Base-by-base conservation (phyloP, 2,113 vertebrate genomes). In the Microcebus murinus region DNA sequence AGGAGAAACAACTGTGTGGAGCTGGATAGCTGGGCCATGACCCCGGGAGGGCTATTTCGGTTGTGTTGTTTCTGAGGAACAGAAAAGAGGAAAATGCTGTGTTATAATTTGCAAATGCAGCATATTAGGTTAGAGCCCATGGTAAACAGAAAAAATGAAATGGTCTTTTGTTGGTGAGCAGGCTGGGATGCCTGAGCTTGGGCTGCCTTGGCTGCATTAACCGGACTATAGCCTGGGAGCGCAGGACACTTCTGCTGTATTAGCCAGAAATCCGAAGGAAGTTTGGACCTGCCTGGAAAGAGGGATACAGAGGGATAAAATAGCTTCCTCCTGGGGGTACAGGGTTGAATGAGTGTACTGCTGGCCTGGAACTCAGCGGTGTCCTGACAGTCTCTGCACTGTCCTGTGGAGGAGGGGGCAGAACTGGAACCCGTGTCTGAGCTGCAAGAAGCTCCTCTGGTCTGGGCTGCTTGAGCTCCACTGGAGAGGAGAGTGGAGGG, bases 251-350 rank as follows among this genome's bases (percentile, higher is more conserved):
- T 65, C 52, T 55, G 45, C 45, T 48, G 4, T 11, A 7, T 12
- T 15, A 5, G 6, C 42, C 42, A 45, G 6, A 45, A 45, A 45
- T 45, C 42, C 1, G 42, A 45, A 45, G 42, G 42, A n/a, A 23
- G 12, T 36, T 21, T 61, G 65, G 39, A 17, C 18, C 34, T 34
- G n/a, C 29, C 27, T 57, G 50, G n/a, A 10, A 21, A 68, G 8
- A n/a, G 20, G 14, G 27, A 7, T 21, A n/a, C 25, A 63, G 61
- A 63, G 65, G 15, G 65, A 18, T 29, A n/a, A 29, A 71, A 2
- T 25, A 45, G 7, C 18, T 52, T 5, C 4, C 15, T 1, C 4
- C 4, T 7, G 23, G 63, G 18, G 23, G 1, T 2, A 36, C 4
- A 39, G 76, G 21, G 2, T 5, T 50, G 63, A 3, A 34, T 9